A percentile compares a stretch with the other conserved stretches of the same genome.
phyloP scores from a whole-genome alignment of 2,888 invertebrate species.

The Cephus rjabovi region DNA sequence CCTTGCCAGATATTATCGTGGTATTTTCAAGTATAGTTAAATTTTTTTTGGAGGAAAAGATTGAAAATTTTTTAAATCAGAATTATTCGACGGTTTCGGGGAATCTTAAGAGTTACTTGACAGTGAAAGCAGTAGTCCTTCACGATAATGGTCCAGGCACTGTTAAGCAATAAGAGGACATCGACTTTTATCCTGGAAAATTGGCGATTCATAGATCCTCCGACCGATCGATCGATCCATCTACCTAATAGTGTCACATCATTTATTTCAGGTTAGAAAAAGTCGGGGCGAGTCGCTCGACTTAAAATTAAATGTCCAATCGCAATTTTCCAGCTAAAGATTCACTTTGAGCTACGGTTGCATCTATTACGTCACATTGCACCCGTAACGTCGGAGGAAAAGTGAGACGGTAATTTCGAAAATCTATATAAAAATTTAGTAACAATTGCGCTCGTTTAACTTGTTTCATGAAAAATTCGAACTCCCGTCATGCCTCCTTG shows the following conservation, averaged over 20 bases:
- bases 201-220: background rate
- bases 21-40: no score
- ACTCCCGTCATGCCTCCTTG: background rate
- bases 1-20: no score
- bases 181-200: background rate
- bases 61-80: no score
- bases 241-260: background rate
- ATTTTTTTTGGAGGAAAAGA: no score
- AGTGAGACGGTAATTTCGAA: background rate
- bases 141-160: background rate
- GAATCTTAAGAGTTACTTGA: background rate
- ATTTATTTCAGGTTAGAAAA: background rate
- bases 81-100: no score
- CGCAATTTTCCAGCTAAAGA: background rate
- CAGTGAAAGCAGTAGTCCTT: background rate
- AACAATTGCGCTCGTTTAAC: background rate
- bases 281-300: background rate
- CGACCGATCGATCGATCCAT: background rate
- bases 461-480: background rate
- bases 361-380: background rate
- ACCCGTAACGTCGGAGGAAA: background rate
- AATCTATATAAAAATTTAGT: background rate
- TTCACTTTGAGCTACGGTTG: background rate
- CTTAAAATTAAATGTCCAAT: background rate
- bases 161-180: background rate